These are phyloP conservation scores for Congeria kusceri DNA, from an alignment of 2,888 invertebrate genomes.

Conservation along the genomic window DNA sequence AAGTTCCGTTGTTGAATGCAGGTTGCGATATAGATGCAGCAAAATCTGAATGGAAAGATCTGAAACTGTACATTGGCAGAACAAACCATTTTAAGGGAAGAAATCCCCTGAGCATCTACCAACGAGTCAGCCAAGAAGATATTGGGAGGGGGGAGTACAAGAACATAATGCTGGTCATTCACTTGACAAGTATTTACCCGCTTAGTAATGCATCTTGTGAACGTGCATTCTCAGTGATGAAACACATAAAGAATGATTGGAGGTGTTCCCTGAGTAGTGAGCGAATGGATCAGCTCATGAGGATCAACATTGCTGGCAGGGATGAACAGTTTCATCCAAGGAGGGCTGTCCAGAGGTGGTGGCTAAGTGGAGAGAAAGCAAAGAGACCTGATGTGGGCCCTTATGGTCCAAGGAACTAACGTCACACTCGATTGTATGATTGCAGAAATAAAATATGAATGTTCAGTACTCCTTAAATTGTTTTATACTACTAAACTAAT, in stretches of 20 bases:
- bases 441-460: no score
- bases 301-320: background rate
- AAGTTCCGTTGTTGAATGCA: background rate
- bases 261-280: slow-evolving; percentile 1
- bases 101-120: background rate
- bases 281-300: background rate
- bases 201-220: slow-evolving; percentile 13
- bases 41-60: background rate
- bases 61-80: background rate
- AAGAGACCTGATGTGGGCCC: no score
- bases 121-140: background rate
- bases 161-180: background rate
- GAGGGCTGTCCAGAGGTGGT: no score
- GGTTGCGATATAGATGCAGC: background rate
- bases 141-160: background rate
- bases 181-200: slow-evolving; percentile 21
- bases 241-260: slow-evolving; percentile 1
- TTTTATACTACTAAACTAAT: no score
- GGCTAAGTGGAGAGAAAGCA: no score
- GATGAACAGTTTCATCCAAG: no score
- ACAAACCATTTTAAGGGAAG: background rate
- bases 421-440: no score
- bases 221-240: background rate
- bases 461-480: no score
- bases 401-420: no score